Base-by-base conservation (phyloP, 2,113 vertebrate species). In the Perognathus longimembris region DNA sequence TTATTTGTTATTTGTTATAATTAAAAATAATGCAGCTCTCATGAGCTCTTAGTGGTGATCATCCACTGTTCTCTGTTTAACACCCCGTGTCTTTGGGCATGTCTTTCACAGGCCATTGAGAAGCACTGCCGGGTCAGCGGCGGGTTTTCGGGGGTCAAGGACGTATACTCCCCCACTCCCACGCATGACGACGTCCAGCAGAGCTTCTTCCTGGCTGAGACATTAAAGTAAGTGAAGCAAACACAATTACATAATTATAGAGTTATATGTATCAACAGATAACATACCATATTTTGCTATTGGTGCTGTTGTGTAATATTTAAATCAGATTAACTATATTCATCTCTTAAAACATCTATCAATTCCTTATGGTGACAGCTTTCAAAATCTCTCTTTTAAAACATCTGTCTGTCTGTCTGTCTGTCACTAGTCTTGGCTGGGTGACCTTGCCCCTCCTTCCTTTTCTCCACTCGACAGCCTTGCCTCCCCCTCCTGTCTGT, bases 131-230 rank as follows among this genome's bases (percentile, higher is more conserved):
- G 99, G 91, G 99, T 99, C 85, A 99, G 98, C 7, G 99, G 99
- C 28, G 99, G 99, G 4, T 99, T 99, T 98, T 99, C 99, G 0
- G 99, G 99, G 30, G 98, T 99, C 93, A 99, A 99, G 97, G 99
- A 99, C 87, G 99, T 99, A 28, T 99, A 99, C 94, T 99, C 99
- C 24, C 99, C 99, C 40, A 98, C 98, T 91, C 99, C 99, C 40
- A 98, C 98, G 0, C 99, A 99, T 8, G 99, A 99, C 0, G 99
- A 99, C 0, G 99, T 99, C 66, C 99, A 99, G 97, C 99, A 99
- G 97, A 99, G 99, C 97, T 99, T 99, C 98, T 99, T 99, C 97
- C 98, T 99, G 90, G 99, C 99, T 34, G 99, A 99, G 97, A 99
- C 99, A 20, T 98, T 99, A 90, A 99, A 99, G 99, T 99, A 98